Percentiles rank a stretch among this genome's conserved stretches.
These are phyloP conservation scores for Siniperca undulata DNA, from an alignment of 2,797 vertebrate species.

Conservation along the genomic window DNA sequence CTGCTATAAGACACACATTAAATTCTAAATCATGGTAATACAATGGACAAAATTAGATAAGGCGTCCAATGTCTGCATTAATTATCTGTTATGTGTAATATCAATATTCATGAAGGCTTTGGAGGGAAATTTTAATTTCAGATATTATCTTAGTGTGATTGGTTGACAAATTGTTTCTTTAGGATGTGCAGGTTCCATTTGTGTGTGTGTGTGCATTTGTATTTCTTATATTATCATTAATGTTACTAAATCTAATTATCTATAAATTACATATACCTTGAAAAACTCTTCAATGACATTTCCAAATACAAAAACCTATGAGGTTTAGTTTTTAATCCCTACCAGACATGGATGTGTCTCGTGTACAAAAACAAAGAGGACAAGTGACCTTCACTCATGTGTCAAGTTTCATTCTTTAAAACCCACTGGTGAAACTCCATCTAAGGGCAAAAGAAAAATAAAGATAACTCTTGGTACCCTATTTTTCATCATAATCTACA, in stretches of 20 bases:
- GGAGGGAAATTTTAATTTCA: neutral
- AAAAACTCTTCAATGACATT: neutral
- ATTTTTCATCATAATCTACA: slow-evolving; percentile 9
- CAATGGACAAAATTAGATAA: slow-evolving; percentile 22
- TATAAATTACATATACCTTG: neutral
- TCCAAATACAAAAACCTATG: neutral
- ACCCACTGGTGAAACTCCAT: neutral
- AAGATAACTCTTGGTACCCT: slow-evolving; percentile 5
- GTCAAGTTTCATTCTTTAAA: slow-evolving; percentile 1
- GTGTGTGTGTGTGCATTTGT: neutral
- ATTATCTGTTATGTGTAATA: slow-evolving; percentile 35
- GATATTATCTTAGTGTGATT: neutral
- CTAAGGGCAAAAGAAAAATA: neutral
- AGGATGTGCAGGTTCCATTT: neutral
- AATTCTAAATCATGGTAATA: slow-evolving; percentile 21
- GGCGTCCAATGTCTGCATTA: neutral
- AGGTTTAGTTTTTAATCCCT: neutral
- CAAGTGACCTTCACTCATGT: neutral
- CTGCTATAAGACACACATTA: slow-evolving; percentile 1
- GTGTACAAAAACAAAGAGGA: neutral
- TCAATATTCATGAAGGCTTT: slow-evolving; percentile 34
- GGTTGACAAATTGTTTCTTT: neutral
- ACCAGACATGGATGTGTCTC: neutral
- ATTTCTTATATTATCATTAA: neutral
- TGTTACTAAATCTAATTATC: neutral